Evolutionary conservation across 2,888 invertebrate genomes (phyloP), one percentile per base, ranked within the genome.

Genomic region (Eupelmus urozonus): DNA sequence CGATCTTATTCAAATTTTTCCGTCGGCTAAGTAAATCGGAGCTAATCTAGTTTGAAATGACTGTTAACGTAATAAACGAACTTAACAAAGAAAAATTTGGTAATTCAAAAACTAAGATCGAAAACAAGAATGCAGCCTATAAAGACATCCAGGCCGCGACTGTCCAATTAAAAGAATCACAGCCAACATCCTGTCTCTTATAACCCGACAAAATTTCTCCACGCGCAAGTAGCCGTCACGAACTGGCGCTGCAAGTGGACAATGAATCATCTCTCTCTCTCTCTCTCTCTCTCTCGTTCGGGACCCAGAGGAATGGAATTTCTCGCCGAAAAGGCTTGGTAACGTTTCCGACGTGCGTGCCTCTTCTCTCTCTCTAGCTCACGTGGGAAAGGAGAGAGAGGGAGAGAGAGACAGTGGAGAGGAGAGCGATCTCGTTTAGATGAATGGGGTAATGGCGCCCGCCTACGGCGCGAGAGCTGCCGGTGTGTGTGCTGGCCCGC

Each of bases 381-480:
- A 40, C 23, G 59, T 59, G 59, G 57, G 69, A 69, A 70, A 18
- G 20, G 25, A 59, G 59, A 4, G 29, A 20, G 60, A 2, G 1
- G 16, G 16, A 16, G 29, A 59, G n/a, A 20, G 11, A 18, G 20
- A 53, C 5, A 20, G 20, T 9, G 20, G 18, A 51, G 51, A 3
- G 13, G 49, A 16, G 75, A 72, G 81, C 82, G 82, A 84, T 84
- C 82, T 84, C 80, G 82, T 81, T 83, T 81, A 81, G 81, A 84
- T 86, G 85, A 86, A 85, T 85, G 86, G 81, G 81, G 81, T 78
- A 81, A 83, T 80, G 83, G 80, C 81, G 81, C 81, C 83, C 78
- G 81, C 82, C 82, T 80, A 82, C 82, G n/a, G n/a, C n/a, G n/a
- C n/a, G n/a, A n/a, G n/a, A n/a, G n/a, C n/a, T n/a, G 82, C 84